These are phyloP conservation scores for Chelidonichthys spinosus DNA, from an alignment of 2,797 vertebrate species.

Conservation along the genomic window DNA sequence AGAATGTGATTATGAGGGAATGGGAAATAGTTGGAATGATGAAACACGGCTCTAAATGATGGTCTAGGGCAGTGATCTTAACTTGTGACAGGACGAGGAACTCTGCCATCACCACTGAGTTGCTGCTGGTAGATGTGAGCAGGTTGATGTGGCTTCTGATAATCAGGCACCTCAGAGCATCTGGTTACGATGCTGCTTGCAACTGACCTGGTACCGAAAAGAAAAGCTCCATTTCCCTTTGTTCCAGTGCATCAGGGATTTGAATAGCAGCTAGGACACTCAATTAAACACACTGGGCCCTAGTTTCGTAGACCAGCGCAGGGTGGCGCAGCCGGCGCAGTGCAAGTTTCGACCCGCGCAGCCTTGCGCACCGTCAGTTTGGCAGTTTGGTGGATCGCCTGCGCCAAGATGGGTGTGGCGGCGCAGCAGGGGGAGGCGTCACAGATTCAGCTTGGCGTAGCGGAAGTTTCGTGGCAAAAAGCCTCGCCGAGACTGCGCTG, in stretches of 20 bases:
- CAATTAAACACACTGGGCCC: background rate
- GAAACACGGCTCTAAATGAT: slow-evolving; percentile 24
- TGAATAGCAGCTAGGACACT: background rate
- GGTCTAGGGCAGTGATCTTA: slow-evolving; percentile 4
- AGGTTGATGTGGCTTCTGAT: slow-evolving; percentile 16
- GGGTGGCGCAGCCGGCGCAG: too few relatives aligned
- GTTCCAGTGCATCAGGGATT: background rate
- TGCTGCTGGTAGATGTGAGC: slow-evolving; percentile 12
- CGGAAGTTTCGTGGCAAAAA: too few relatives aligned
- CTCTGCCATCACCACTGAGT: slow-evolving; percentile 19
- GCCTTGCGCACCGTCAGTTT: too few relatives aligned
- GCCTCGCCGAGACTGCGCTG: too few relatives aligned
- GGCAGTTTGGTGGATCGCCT: too few relatives aligned
- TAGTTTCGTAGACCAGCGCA: too few relatives aligned
- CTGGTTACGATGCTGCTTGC: background rate
- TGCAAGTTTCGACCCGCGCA: too few relatives aligned
- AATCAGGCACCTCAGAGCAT: slow-evolving; percentile 4
- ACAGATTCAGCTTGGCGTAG: too few relatives aligned
- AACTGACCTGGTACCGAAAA: background rate
- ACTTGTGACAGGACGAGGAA: slow-evolving; percentile 17
- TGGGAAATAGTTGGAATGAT: slow-evolving; percentile 15
- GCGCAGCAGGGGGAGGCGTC: too few relatives aligned
- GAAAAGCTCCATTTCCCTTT: background rate
- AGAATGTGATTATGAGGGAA: slow-evolving; percentile 14
- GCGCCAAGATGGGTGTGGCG: too few relatives aligned